Evolutionary conservation across 2,113 vertebrate species (phyloP), one percentile per base, ranked within the genome.

Genomic region (Sakesphorus luctuosus): DNA sequence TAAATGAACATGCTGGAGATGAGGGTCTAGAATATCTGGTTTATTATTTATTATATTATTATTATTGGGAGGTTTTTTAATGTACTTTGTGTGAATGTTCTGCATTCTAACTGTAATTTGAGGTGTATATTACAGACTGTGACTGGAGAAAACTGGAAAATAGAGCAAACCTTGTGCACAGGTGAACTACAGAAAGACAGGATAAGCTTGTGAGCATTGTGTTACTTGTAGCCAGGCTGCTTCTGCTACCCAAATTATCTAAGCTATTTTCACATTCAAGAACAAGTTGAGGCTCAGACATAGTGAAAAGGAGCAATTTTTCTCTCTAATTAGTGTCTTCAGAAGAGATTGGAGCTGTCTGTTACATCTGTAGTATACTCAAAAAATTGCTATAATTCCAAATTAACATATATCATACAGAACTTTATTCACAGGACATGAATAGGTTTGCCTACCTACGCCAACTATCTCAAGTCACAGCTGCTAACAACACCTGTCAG

Each of bases 401-500:
- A 75, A 76, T 94, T 86, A 92, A 66, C 18, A 24, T 83, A 35
- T 62, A 63, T 90, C 82, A 67, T 81, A 56, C 63, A 69, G 63
- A 89, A n/a, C 36, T 94, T 94, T 71, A 61, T 89, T 71, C 59
- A 46, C 72, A 44, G 49, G 58, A 16, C 47, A 28, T 80, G 50
- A 83, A 58, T 90, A 66, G 46, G 8, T 83, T 92, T 83, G 28
- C 36, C 40, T 92, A 4, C 73, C 40, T 86, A 69, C 85, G 58
- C 33, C n/a, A 86, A 33, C 55, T 56, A 13, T 75, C 79, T 93
- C 62, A 90, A 89, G 81, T 91, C 74, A 81, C 67, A 63, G 82
- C 78, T 89, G 46, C 65, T 66, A 53, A 73, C 28, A 77, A 81
- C 89, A 56, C 61, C 55, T 91, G 74, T 78, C 55, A 44, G 46